Evolutionary conservation across 2,797 vertebrate genomes (phyloP).

Genomic region (Microchirus variegatus): DNA sequence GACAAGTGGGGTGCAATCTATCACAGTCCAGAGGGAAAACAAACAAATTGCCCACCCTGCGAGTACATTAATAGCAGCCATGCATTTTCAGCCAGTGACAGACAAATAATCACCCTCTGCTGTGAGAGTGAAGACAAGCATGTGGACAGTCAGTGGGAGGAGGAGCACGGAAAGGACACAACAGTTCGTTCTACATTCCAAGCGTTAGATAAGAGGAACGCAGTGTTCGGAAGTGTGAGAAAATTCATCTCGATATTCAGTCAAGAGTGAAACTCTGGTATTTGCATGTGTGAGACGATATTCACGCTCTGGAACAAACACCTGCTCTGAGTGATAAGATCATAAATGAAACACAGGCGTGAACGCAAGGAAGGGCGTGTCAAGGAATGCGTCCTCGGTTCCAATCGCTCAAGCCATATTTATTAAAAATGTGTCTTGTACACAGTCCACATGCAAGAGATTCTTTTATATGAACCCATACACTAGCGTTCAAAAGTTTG

Average conservation of each 20-base stretch:
- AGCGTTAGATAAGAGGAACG: constrained; percentile 37
- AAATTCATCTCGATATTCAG: constrained; percentile 9
- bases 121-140: constrained; percentile 38
- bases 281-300: background rate
- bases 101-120: constrained; percentile 66
- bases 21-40: constrained; percentile 42
- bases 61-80: constrained; percentile 64
- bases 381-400: too few relatives aligned
- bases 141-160: constrained; percentile 39
- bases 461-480: too few relatives aligned
- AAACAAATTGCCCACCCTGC: constrained; percentile 50
- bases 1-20: constrained; percentile 11
- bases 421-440: too few relatives aligned
- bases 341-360: background rate
- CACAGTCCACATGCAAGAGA: too few relatives aligned
- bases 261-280: background rate
- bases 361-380: too few relatives aligned
- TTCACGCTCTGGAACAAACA: too few relatives aligned
- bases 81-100: constrained; percentile 69
- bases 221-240: too few relatives aligned
- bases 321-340: too few relatives aligned
- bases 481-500: too few relatives aligned
- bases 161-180: constrained; percentile 24
- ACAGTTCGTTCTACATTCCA: constrained; percentile 38
- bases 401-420: too few relatives aligned